Conservation (phyloP, 1,140 invertebrate genomes). For the Aricia agestis region DNA sequence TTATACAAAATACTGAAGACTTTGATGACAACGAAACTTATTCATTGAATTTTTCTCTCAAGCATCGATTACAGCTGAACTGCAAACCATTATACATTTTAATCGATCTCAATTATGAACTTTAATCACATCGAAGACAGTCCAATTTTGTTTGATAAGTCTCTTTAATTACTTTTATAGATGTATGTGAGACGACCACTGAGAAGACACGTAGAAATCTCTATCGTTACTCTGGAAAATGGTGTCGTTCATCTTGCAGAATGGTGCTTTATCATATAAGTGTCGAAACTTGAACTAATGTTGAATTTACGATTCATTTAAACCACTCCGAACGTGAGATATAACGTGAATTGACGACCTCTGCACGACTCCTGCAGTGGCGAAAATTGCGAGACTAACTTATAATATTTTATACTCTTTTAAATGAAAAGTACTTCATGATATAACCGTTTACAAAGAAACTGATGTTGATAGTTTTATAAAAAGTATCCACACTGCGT, state of each 20-base stretch:
- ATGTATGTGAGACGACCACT: not conserved
- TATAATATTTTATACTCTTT: not conserved
- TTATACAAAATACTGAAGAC: too few species aligned
- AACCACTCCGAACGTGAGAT: not conserved
- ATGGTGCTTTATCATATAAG: constrained; percentile 3
- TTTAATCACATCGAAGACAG: not conserved
- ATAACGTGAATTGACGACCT: not conserved
- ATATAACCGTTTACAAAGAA: too few species aligned
- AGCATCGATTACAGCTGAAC: not conserved
- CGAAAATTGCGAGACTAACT: not conserved
- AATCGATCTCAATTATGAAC: not conserved
- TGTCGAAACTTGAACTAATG: constrained; percentile 12
- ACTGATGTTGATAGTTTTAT: too few species aligned
- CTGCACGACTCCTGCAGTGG: not conserved
- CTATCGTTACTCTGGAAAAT: not conserved
- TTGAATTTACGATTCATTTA: constrained; percentile 5
- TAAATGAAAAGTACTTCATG: too few species aligned
- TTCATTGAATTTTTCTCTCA: not conserved
- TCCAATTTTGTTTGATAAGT: not conserved
- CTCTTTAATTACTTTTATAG: not conserved
- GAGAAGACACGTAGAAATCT: not conserved
- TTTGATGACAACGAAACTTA: too few species aligned
- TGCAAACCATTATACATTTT: not conserved
- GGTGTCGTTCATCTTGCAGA: not conserved
- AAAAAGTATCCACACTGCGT: too few species aligned